Percentiles rank a stretch among this genome's conserved stretches.
Conservation (phyloP, 2,797 vertebrate species). For the Pteronotus mesoamericanus region DNA sequence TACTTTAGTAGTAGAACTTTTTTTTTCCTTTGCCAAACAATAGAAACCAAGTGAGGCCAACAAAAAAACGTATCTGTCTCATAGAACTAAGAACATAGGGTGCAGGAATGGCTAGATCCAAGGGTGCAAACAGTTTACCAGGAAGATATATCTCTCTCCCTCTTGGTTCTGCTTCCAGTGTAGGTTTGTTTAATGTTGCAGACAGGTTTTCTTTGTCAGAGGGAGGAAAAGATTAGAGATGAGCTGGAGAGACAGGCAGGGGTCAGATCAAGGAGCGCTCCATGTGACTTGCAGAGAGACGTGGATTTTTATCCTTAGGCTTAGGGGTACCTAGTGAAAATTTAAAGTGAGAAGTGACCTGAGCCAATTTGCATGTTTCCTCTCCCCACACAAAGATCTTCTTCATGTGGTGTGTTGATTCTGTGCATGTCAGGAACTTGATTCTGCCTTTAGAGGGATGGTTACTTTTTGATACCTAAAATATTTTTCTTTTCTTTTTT, state of each 20-base stretch:
- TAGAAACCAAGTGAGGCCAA: neutral
- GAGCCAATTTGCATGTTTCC: neutral
- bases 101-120: neutral
- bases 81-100: neutral
- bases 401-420: neutral
- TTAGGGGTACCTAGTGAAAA: neutral
- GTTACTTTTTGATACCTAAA: constrained; percentile 74
- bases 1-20: neutral
- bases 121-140: neutral
- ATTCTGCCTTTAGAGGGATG: constrained; percentile 63
- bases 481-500: constrained; percentile 62
- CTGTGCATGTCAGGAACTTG: neutral
- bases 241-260: neutral
- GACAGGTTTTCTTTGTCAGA: neutral
- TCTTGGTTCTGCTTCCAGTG: neutral
- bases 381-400: neutral
- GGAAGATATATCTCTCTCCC: neutral
- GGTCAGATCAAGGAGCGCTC: neutral
- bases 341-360: neutral
- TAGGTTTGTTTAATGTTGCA: neutral
- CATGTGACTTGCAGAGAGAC: neutral
- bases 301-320: neutral
- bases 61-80: neutral
- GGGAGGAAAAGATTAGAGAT: neutral
- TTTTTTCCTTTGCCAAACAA: neutral